Percentiles rank a stretch among this genome's conserved stretches.
Evolutionary conservation across 2,888 invertebrate genomes (phyloP).

Genomic region (Scelioninae gen. 2): DNA sequence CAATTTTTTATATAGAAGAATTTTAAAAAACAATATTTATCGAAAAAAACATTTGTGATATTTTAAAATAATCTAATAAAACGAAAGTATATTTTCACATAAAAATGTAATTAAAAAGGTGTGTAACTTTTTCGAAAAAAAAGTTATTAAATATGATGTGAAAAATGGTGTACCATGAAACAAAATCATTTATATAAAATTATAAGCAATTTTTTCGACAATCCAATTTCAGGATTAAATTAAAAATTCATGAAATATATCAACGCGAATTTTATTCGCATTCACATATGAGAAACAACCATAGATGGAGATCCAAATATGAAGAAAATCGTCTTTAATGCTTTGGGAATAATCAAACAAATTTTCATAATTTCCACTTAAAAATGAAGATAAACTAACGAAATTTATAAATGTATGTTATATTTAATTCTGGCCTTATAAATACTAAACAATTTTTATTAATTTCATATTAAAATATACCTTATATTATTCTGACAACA

Average conservation of each 20-base stretch:
- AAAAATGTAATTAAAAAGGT: neutral
- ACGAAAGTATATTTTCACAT: neutral
- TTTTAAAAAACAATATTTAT: too few species aligned
- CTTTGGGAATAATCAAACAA: neutral
- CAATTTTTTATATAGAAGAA: too few species aligned
- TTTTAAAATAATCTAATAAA: too few species aligned
- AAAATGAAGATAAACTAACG: too few species aligned
- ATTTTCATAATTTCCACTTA: neutral
- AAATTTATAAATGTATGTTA: too few species aligned
- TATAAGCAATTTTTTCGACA: neutral
- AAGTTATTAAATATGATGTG: too few species aligned
- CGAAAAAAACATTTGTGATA: too few species aligned
- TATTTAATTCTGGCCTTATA: too few species aligned
- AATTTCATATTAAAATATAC: neutral
- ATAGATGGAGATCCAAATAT: neutral
- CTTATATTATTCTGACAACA: too few species aligned
- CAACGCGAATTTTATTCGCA: neutral
- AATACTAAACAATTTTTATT: too few species aligned
- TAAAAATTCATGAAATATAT: neutral
- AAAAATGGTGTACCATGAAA: neutral
- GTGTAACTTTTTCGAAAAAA: too few species aligned
- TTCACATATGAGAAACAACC: neutral
- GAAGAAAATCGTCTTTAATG: neutral
- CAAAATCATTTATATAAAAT: neutral
- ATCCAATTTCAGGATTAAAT: neutral